A percentile compares a stretch with the other conserved stretches of the same genome.
Evolutionary conservation across 2,888 invertebrate genomes (phyloP).

Genomic region (Blastobasis lacticolella): DNA sequence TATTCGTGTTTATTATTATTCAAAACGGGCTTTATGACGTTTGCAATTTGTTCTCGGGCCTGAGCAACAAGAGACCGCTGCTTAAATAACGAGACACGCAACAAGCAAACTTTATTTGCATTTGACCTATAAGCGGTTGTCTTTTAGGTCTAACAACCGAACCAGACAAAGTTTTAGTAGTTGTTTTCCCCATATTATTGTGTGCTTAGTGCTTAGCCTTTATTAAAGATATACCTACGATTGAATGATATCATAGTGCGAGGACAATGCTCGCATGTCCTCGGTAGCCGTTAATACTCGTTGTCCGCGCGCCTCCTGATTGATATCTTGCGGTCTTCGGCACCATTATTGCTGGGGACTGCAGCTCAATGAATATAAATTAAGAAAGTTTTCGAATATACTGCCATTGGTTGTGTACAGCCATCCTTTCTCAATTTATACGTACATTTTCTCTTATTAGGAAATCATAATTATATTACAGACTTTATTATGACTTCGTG

Average conservation of each 20-base stretch:
- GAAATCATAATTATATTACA: not conserved
- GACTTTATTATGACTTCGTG: too few species aligned
- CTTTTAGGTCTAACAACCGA: constrained; percentile 30
- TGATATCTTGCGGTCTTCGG: constrained; percentile 41
- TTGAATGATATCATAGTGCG: constrained; percentile 5
- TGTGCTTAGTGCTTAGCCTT: not conserved
- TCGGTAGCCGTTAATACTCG: constrained; percentile 21
- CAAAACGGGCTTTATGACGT: constrained; percentile 56
- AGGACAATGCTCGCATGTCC: constrained; percentile 16
- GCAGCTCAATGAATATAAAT: constrained; percentile 49
- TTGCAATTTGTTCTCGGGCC: constrained; percentile 54
- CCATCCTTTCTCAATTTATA: not conserved
- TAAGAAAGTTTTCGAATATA: constrained; percentile 30
- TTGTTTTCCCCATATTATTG: constrained; percentile 4
- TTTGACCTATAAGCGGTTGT: constrained; percentile 56
- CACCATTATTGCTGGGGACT: constrained; percentile 32
- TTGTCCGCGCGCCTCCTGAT: constrained; percentile 35
- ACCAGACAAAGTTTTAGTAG: constrained; percentile 19
- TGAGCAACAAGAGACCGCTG: constrained; percentile 40
- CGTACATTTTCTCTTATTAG: not conserved
- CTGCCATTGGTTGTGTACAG: not conserved
- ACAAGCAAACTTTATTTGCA: constrained; percentile 62
- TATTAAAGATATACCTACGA: not conserved
- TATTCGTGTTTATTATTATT: constrained; percentile 60
- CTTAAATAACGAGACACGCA: constrained; percentile 51